Evolutionary conservation across 1,140 invertebrate genomes (phyloP).

Genomic region (Caerostris extrusa): DNA sequence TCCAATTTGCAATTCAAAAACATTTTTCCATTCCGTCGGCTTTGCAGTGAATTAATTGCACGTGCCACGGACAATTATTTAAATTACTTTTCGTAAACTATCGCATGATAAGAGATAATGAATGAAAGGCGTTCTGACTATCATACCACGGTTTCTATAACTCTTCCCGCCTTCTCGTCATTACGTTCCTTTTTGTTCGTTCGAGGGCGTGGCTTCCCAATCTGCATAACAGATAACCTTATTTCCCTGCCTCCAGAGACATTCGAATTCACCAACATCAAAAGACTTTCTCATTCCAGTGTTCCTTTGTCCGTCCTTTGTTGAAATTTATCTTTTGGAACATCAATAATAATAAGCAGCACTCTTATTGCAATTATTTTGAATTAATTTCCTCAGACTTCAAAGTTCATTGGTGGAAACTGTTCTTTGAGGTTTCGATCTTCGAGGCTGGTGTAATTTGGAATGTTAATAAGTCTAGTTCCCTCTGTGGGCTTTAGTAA

Average conservation of each 20-base stretch:
- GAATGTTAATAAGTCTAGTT: too few relatives aligned
- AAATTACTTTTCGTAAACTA: slow-evolving; percentile 28
- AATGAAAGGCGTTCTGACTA: slow-evolving; percentile 2
- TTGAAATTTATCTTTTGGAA: background rate
- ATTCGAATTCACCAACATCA: background rate
- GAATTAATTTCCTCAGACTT: background rate
- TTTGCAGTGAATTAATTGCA: background rate
- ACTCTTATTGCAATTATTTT: background rate
- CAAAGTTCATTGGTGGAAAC: background rate
- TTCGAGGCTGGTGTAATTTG: too few relatives aligned
- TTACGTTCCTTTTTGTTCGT: background rate
- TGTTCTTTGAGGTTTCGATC: background rate
- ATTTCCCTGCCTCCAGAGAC: background rate
- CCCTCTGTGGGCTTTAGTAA: too few relatives aligned
- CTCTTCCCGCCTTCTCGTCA: background rate
- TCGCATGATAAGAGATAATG: slow-evolving; percentile 12
- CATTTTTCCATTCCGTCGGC: background rate
- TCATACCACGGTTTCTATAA: background rate
- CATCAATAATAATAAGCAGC: background rate
- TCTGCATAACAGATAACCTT: slow-evolving; percentile 1
- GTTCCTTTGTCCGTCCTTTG: background rate
- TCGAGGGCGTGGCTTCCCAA: background rate
- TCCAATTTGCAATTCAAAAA: background rate
- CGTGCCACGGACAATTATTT: background rate
- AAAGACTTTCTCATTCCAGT: background rate